These are phyloP conservation scores for Haliclona indistincta DNA, from an alignment of 37 sponge, comb jelly and placozoan species.

Conservation along the genomic window DNA sequence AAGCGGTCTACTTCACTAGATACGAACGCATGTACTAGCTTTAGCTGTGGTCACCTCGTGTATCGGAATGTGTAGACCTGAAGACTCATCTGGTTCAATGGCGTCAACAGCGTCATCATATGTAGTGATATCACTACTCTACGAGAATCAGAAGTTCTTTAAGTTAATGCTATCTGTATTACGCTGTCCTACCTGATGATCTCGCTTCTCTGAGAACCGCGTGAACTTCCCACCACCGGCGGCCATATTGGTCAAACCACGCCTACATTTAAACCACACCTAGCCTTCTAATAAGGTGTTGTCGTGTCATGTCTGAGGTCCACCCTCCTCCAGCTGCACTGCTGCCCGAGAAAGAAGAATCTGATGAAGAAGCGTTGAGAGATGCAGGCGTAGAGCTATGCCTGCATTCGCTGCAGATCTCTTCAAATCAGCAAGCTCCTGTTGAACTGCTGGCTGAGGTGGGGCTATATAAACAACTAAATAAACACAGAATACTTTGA, in stretches of 20 bases:
- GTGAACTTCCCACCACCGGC: conserved; percentile 37
- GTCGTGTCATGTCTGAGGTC: not conserved
- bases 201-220: conserved; percentile 51
- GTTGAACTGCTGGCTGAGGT: conserved; percentile 53
- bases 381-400: conserved; percentile 50
- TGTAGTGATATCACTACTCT: conserved; percentile 51
- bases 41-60: conserved; percentile 47
- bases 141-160: not conserved
- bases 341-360: not conserved
- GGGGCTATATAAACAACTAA: not conserved
- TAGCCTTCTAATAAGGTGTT: not conserved
- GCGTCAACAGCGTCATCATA: conserved; percentile 79
- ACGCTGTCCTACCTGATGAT: conserved; percentile 34
- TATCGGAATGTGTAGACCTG: conserved; percentile 62
- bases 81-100: conserved; percentile 61
- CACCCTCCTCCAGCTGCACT: conserved; percentile 4
- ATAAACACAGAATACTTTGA: not conserved
- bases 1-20: not conserved
- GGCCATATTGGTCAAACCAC: not conserved
- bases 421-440: conserved; percentile 41
- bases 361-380: not conserved
- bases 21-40: not conserved
- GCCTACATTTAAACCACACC: not conserved
- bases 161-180: not conserved
- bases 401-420: not conserved